Conservation (phyloP, 2,797 vertebrate species). For the Poeciliopsis gracilis region DNA sequence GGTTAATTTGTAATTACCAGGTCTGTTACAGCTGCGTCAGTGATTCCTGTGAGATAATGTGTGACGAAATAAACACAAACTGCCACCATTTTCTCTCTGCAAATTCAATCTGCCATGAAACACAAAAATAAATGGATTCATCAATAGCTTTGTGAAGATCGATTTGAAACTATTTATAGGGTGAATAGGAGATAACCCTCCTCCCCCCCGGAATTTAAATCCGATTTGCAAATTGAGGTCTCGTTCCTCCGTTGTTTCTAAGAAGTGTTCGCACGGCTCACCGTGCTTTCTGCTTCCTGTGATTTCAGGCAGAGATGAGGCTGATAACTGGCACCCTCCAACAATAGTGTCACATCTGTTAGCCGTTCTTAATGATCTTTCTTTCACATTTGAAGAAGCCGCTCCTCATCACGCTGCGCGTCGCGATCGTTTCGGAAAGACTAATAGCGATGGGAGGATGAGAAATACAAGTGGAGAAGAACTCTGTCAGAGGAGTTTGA, state of each 20-base stretch:
- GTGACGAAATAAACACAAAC: background rate
- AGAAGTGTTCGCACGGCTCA: background rate
- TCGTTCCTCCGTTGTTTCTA: conserved; percentile 8
- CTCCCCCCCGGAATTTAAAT: background rate
- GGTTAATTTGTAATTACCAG: conserved; percentile 2
- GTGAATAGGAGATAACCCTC: background rate
- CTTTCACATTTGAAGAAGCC: background rate
- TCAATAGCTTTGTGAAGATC: background rate
- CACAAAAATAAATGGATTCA: conserved; percentile 10
- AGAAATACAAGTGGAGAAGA: background rate
- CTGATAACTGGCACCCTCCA: background rate
- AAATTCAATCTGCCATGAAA: conserved; percentile 9
- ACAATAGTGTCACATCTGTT: background rate
- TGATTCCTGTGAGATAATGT: background rate
- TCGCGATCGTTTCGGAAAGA: background rate
- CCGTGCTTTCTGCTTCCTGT: background rate
- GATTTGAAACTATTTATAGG: background rate
- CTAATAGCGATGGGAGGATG: background rate
- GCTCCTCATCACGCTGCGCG: background rate
- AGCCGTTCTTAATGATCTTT: background rate
- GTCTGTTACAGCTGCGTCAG: background rate
- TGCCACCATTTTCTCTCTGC: background rate
- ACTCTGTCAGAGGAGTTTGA: background rate
- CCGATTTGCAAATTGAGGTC: background rate
- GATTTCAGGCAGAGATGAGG: background rate